Percentiles rank a stretch among this genome's conserved stretches.
Evolutionary conservation across 2,797 vertebrate genomes (phyloP).

Genomic region (Phalloptychus januarius): DNA sequence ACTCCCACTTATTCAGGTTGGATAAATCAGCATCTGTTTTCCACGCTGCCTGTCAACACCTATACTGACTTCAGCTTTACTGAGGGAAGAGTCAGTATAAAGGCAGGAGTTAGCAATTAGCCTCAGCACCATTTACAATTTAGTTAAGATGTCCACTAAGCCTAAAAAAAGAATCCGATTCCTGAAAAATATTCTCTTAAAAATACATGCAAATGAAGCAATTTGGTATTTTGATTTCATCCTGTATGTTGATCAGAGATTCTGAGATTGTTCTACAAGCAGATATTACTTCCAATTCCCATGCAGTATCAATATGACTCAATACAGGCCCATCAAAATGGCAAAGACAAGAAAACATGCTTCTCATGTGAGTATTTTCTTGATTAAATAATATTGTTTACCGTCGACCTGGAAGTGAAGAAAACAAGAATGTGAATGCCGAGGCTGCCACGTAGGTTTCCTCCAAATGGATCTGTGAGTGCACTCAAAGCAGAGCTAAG

Average conservation of each 20-base stretch:
- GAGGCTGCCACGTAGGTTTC: neutral
- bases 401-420: neutral
- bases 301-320: neutral
- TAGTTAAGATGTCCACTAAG: neutral
- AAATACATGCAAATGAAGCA: neutral
- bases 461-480: neutral
- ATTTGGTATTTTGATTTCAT: neutral
- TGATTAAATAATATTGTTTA: neutral
- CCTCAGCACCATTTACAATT: neutral
- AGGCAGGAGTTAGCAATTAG: neutral
- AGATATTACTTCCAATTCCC: neutral
- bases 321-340: neutral
- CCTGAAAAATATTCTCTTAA: neutral
- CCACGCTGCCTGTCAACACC: slow-evolving; percentile 60
- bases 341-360: neutral
- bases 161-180: neutral
- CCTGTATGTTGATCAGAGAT: neutral
- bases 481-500: neutral
- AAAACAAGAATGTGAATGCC: neutral
- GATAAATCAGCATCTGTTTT: slow-evolving; percentile 78
- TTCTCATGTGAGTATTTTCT: neutral
- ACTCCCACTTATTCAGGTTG: too few species aligned
- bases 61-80: slow-evolving; percentile 58
- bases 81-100: slow-evolving; percentile 24
- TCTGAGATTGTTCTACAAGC: neutral